These are phyloP conservation scores for Cichlasoma orientale DNA, from an alignment of 2,797 vertebrate species.

Conservation along the genomic window DNA sequence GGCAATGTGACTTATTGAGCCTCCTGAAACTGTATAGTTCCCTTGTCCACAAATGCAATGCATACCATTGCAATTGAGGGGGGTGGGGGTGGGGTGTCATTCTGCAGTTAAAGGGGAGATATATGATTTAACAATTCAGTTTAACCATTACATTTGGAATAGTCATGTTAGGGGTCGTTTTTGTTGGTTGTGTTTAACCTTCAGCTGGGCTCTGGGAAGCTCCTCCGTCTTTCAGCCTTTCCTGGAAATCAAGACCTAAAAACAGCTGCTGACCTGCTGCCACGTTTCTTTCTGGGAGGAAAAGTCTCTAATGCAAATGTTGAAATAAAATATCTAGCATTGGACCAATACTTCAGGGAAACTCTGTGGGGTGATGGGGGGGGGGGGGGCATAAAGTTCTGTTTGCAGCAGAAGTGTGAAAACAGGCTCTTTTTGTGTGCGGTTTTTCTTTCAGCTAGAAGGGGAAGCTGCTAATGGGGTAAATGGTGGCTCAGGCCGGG, in stretches of 20 bases:
- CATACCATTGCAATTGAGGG: background rate
- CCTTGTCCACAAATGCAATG: background rate
- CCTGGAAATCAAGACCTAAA: slow-evolving; percentile 61
- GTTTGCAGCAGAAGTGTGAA: background rate
- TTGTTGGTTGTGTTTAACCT: too few species aligned
- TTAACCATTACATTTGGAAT: background rate
- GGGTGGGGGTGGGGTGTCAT: too few species aligned
- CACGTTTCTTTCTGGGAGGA: slow-evolving; percentile 11
- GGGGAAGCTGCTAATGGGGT: slow-evolving; percentile 35
- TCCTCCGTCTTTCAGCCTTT: slow-evolving; percentile 67
- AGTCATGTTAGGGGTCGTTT: too few species aligned
- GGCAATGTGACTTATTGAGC: slow-evolving; percentile 39
- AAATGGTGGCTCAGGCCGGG: slow-evolving; percentile 27
- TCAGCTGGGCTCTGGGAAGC: slow-evolving; percentile 38
- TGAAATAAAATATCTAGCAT: slow-evolving; percentile 16
- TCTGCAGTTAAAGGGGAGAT: background rate
- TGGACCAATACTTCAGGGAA: background rate
- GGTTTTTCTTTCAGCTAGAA: slow-evolving; percentile 16
- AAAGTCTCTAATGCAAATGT: background rate
- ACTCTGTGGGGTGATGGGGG: slow-evolving; percentile 5
- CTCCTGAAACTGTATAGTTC: background rate
- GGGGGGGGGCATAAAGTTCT: background rate
- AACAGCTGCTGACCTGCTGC: slow-evolving; percentile 26
- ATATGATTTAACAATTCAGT: background rate
- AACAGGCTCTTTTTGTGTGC: slow-evolving; percentile 13